Evolutionary conservation across 2,797 vertebrate genomes (phyloP).

Genomic region (Chelidonichthys spinosus): DNA sequence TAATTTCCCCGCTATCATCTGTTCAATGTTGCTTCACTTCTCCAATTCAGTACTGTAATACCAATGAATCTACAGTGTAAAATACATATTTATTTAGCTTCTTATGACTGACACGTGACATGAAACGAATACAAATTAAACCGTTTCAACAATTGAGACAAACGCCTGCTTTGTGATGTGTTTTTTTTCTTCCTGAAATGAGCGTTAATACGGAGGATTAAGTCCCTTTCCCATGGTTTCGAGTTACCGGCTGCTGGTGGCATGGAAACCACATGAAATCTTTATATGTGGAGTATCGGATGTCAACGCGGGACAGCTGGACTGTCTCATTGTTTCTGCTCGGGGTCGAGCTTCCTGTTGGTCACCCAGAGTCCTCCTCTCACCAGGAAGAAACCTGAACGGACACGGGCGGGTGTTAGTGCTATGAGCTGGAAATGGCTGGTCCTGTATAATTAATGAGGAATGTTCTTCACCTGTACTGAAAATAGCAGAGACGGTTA

Average conservation of each 20-base stretch:
- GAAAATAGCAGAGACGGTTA: constrained; percentile 73
- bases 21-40: constrained; percentile 6
- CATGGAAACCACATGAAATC: constrained; percentile 77
- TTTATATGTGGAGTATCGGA: constrained; percentile 66
- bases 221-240: constrained; percentile 61
- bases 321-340: constrained; percentile 59
- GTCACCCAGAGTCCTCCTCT: constrained; percentile 76
- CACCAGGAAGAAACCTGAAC: constrained; percentile 78
- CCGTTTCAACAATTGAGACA: neutral
- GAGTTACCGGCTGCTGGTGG: constrained; percentile 58
- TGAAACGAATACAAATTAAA: constrained; percentile 40
- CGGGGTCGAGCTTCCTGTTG: constrained; percentile 45
- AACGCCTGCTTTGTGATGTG: constrained; percentile 42
- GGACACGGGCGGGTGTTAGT: constrained; percentile 53
- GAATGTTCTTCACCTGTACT: constrained; percentile 76
- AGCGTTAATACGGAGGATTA: constrained; percentile 52
- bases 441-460: neutral
- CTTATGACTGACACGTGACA: neutral
- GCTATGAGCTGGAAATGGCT: neutral
- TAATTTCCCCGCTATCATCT: neutral
- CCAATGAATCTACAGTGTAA: constrained; percentile 9
- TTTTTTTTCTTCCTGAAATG: constrained; percentile 17
- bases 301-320: constrained; percentile 70
- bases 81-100: constrained; percentile 12
- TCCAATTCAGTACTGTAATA: neutral